Base-by-base conservation (phyloP, 1,140 invertebrate species). In the Heliconius hewitsoni region DNA sequence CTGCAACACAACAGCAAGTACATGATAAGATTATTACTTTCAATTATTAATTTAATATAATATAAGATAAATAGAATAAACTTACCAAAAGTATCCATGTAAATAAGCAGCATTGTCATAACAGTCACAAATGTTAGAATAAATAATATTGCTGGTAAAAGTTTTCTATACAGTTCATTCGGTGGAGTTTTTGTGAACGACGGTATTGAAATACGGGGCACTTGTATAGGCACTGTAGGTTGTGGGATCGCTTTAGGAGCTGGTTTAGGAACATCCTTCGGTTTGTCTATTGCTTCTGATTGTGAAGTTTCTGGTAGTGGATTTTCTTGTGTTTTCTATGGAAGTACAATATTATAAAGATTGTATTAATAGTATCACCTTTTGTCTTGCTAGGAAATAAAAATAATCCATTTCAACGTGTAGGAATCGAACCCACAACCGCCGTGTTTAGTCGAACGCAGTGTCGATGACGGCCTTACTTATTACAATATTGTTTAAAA, bases 11-110 rank as follows among this genome's bases (percentile, higher is more conserved):
- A 46, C 42, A 46, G 4, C 42, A 46, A 13, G 13, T 46, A 46
- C 4, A 46, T 16, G 42, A 46, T 46, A 55, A 19, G 8, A 55
- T 55, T 55, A 55, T 16, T 9, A 11, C 8, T 70, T 70, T 70
- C 19, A 70, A 13, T 70, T 3, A 27, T 70, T 70, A 70, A 34
- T 71, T 70, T 70, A 70, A 34, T 71, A 34, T 13, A 3, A 46
- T 46, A 71, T 39, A 37, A 2, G 2, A 70, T 42, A 70, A 30
- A 30, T 11, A 30, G 1, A 16, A 16, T 2, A 27, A 13, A 84
- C 91, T 95, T 89, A 96, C 96, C 96, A 90, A 96, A 96, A 86
- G 95, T 96, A 87, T 96, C 96, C 96, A 96, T 96, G 84, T 96
- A 96, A 81, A 96, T 94, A 55, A 96, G 95, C 82, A 96, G 91